These are phyloP conservation scores for Clusia tigrina DNA, from an alignment of 2,888 invertebrate genomes.

Conservation along the genomic window DNA sequence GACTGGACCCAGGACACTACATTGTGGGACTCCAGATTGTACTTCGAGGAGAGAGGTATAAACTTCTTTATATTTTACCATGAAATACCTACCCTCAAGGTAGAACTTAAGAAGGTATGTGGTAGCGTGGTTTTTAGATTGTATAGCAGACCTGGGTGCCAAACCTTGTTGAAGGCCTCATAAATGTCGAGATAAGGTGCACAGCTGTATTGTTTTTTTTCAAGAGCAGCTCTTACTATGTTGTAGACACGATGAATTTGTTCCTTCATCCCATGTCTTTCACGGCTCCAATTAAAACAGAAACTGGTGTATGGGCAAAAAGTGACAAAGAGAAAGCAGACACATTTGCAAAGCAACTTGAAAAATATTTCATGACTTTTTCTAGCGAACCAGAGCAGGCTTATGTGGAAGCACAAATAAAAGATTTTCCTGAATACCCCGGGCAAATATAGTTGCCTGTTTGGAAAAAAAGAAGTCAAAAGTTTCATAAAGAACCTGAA, in stretches of 20 bases:
- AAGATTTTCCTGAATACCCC: no score
- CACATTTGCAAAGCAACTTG: no score
- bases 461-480: no score
- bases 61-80: background rate
- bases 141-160: background rate
- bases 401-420: no score
- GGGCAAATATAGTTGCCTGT: no score
- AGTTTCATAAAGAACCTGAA: no score
- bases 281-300: no score
- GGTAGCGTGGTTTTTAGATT: background rate
- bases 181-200: background rate
- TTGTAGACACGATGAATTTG: conserved; percentile 22
- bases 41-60: background rate
- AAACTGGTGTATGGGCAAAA: no score
- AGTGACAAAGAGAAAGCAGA: no score
- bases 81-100: background rate
- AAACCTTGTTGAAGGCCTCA: background rate
- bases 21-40: background rate
- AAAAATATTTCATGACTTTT: no score
- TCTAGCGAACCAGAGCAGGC: no score
- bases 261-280: conserved; percentile 13
- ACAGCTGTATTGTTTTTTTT: background rate
- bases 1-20: background rate
- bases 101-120: background rate
- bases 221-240: background rate